Base-by-base conservation (phyloP, 1,140 invertebrate species). In the Drosophila nigrodunni region DNA sequence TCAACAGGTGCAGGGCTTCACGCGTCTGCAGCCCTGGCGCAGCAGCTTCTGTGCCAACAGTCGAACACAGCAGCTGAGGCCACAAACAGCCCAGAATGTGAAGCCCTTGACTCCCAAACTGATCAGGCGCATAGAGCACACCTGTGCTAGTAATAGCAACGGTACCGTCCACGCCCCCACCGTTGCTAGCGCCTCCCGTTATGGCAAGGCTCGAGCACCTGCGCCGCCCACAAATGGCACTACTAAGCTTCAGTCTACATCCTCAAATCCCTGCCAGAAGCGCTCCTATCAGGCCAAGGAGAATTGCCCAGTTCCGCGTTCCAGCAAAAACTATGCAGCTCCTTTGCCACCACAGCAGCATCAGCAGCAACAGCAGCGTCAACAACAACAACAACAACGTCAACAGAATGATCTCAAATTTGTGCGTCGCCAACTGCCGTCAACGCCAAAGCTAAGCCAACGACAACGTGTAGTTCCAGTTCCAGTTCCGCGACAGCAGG, bases 61-160 rank as follows among this genome's bases (percentile, higher is more conserved):
- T 34, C 70, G 80, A 13, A 61, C 58, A 18, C 44, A 58, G 50
- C 71, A 67, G 15, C 46, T 41, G n/a, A 50, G 69, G 34, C 52
- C 61, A 13, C n/a, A 57, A 37, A 52, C 71, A 37, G 61, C 76
- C 18, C 62, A 76, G 39, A 85, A 58, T 15, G 77, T 92, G 0
- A 91, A 92, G 30, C 91, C 91, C 7, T 46, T 92, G 35, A 92
- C 91, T 13, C 91, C 91, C 9, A 92, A 92, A 46, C 58, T 92
- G 7, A 88, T 91, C 15, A 78, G 91, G 8, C 83, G 91, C 58
- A 92, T 92, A 37, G 91, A 92, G 67, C 77, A 62, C 41, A 74
- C 88, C 30, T 92, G 87, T 21, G 74, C 60, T 30, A 30, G 25
- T 30, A 30, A 30, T 30, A 30, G 25, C 6, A 30, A 30, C 6